Base-by-base conservation (phyloP, 2,797 vertebrate genomes). In the Pelodytes ibericus region DNA sequence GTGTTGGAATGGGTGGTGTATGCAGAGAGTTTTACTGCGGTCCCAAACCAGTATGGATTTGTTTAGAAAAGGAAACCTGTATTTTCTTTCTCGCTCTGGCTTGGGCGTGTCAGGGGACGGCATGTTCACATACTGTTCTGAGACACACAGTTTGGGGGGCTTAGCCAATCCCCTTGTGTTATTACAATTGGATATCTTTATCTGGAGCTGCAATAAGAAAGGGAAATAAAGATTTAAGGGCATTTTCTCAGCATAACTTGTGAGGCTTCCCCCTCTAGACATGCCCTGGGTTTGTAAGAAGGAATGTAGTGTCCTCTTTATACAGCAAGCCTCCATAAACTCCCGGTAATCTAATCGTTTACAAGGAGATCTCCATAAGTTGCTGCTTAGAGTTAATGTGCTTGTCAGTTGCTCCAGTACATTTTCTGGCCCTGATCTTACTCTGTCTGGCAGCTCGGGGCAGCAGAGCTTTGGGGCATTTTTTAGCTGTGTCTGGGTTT, bases 41-140 rank as follows among this genome's bases (percentile, higher is more conserved):
- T 68, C 71, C 63, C 70, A 85, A 82, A 86, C 85, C 86, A 88
- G 83, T 61, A 83, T 83, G 85, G 86, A 81, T 87, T 88, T 87
- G 84, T 86, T 86, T 86, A 83, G 84, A 86, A 87, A 85, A 87
- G 85, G 87, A 87, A 87, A 85, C 86, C 87, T 84, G 83, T 82
- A 82, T 15, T 73, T 73, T 79, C 63, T 79, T 68, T 79, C 64
- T 69, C 71, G 18, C 70, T 62, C 57, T 31, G 64, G 39, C 64
- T 13, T 63, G 77, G 77, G 77, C 29, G 77, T 79, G 71, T 63
- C 33, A 53, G 70, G 57, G 66, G 57, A 69, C 71, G 39, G 70
- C 20, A 29, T 72, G 75, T 79, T 79, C 62, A 61, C 70, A 74
- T 73, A 69, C 71, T 79, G 31, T 74, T 73, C 71, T 68, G 29